phyloP scores from a whole-genome alignment of 2,113 vertebrate species.

The Nasalis larvatus region DNA sequence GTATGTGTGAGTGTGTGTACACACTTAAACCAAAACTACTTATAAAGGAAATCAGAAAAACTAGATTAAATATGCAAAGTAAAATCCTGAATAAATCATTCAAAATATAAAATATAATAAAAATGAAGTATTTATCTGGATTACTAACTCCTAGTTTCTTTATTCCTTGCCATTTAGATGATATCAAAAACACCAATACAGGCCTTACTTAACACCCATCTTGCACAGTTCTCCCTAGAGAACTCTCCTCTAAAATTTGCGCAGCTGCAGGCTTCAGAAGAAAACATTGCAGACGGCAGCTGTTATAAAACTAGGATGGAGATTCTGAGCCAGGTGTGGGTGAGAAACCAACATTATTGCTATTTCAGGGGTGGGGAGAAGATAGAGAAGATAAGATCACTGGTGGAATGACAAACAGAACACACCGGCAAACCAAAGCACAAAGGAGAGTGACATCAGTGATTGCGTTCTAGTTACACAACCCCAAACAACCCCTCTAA shows the following conservation, averaged over 20 bases:
- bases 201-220: not conserved
- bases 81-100: not conserved
- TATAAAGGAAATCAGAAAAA: not conserved
- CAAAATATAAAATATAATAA: not conserved
- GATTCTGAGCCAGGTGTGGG: not conserved
- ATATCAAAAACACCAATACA: not conserved
- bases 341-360: not conserved
- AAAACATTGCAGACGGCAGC: not conserved
- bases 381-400: not conserved
- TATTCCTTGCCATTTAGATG: not conserved
- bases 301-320: not conserved
- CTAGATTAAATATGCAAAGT: not conserved
- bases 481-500: not conserved
- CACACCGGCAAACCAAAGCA: not conserved
- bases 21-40: slow-evolving; percentile 10
- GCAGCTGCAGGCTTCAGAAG: not conserved
- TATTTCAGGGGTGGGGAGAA: not conserved
- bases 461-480: not conserved
- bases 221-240: not conserved
- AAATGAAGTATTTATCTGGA: not conserved
- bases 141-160: not conserved
- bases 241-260: not conserved
- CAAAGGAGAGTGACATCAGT: not conserved
- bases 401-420: not conserved
- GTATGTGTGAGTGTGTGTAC: not conserved